Evolutionary conservation across 2,113 vertebrate species (phyloP).

Genomic region (Lophochroa leadbeateri): DNA sequence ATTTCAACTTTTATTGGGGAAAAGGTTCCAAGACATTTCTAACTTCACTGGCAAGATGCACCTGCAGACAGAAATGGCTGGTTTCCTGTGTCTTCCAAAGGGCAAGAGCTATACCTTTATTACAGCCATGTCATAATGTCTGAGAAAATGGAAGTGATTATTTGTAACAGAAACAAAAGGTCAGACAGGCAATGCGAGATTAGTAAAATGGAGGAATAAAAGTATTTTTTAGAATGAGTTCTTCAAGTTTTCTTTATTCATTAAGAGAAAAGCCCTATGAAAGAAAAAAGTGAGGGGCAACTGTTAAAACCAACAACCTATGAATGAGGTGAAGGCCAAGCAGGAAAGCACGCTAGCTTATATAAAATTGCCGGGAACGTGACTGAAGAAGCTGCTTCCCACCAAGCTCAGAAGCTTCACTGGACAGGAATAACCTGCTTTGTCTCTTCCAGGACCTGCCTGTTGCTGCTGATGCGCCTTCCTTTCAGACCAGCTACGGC

Average conservation of each 20-base stretch:
- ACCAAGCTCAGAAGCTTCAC: not conserved
- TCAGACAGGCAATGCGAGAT: not conserved
- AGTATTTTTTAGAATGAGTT: not conserved
- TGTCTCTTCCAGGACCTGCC: not conserved
- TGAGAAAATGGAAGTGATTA: not conserved
- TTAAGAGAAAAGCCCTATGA: not conserved
- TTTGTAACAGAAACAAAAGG: not conserved
- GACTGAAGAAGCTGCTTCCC: not conserved
- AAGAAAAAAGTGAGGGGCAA: not conserved
- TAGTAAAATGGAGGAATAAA: not conserved
- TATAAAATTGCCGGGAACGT: not conserved
- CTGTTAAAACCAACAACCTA: not conserved
- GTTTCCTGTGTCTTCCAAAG: slow-evolving; percentile 4
- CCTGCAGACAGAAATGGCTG: not conserved
- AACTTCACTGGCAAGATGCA: not conserved
- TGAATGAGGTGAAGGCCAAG: not conserved
- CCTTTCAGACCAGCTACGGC: not conserved
- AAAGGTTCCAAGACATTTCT: not conserved
- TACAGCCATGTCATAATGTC: not conserved
- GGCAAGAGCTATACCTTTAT: not conserved
- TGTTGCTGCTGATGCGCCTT: not conserved
- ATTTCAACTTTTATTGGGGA: not conserved
- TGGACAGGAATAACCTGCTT: not conserved
- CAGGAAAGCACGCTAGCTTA: not conserved
- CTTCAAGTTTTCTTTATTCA: not conserved